Evolutionary conservation across 2,888 invertebrate genomes (phyloP), one percentile per base, ranked within the genome.

Genomic region (Drosophila tanythrix): DNA sequence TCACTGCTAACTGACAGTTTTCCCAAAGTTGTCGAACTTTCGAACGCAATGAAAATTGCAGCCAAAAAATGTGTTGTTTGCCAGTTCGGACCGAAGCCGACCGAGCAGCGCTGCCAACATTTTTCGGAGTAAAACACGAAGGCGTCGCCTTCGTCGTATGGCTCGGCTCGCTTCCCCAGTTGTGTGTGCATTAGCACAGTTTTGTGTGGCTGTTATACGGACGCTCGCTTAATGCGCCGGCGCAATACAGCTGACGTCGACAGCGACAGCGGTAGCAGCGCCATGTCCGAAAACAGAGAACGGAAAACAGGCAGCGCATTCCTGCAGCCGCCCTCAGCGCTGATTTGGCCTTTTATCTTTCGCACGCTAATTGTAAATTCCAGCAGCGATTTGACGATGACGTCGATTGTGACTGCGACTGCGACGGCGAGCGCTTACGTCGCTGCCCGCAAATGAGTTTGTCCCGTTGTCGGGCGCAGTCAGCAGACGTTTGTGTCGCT

Each of bases 1-100:
- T 93, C 93, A 92, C 92, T 92, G 92, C 93, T 92, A 93, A 93
- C 93, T 93, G 93, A 92, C 93, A 93, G 92, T 93, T 93, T 93
- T 93, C 91, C 92, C 92, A 93, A 93, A 93, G 92, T 93, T 93
- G 92, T 92, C 93, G 92, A 93, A 93, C 93, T 93, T 92, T 92
- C 85, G 76, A 86, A 89, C 90, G 92, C 92, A 90, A 90, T 88
- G 92, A 90, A 90, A 90, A 92, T 88, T 92, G 92, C 92, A 92
- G 91, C 90, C 89, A 85, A 91, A 91, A 89, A 79, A 58, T 68
- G 61, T 57, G 27, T 36, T 51, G 56, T 57, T 29, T 13, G 70
- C 51, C 51, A 33, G 59, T n/a, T 27, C 36, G 36, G 36, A 50
- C 46, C 58, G 21, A 58, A 15, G 31, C 72, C 63, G 59, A 70